A percentile compares a stretch with the other conserved stretches of the same genome.
phyloP scores from a whole-genome alignment of 2,888 invertebrate species.

The Helicoverpa assulta region DNA sequence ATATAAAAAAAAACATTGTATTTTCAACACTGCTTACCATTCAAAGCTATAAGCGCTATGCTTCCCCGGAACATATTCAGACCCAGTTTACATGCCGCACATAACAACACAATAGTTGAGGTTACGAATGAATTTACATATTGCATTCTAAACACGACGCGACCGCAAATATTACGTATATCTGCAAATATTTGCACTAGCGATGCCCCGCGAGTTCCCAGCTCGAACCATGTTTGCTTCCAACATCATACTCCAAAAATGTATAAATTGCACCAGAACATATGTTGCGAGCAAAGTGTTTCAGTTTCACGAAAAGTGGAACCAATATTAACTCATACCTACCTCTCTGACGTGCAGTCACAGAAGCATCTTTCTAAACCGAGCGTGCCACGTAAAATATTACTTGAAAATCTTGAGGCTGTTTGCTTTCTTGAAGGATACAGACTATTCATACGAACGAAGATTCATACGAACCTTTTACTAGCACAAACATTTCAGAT shows the following conservation, averaged over 20 bases:
- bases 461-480: not conserved
- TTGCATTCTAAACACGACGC: slow-evolving; percentile 75
- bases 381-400: slow-evolving; percentile 21
- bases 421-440: slow-evolving; percentile 2
- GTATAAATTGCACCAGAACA: slow-evolving; percentile 27
- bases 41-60: not conserved
- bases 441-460: no score
- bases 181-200: slow-evolving; percentile 53
- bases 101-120: slow-evolving; percentile 66
- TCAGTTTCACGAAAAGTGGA: slow-evolving; percentile 23
- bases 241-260: slow-evolving; percentile 42
- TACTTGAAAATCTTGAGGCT: slow-evolving; percentile 9
- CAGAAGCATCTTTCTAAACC: slow-evolving; percentile 19
- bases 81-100: slow-evolving; percentile 71
- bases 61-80: slow-evolving; percentile 13
- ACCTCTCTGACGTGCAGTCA: not conserved
- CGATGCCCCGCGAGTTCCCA: slow-evolving; percentile 33
- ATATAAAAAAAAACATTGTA: not conserved
- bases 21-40: not conserved
- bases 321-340: slow-evolving; percentile 39
- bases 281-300: slow-evolving; percentile 24
- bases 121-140: slow-evolving; percentile 80
- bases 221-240: slow-evolving; percentile 31
- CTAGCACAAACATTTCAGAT: not conserved
- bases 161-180: slow-evolving; percentile 56